phyloP scores from a whole-genome alignment of 2,888 invertebrate species.

The Heliconius ethilla region DNA sequence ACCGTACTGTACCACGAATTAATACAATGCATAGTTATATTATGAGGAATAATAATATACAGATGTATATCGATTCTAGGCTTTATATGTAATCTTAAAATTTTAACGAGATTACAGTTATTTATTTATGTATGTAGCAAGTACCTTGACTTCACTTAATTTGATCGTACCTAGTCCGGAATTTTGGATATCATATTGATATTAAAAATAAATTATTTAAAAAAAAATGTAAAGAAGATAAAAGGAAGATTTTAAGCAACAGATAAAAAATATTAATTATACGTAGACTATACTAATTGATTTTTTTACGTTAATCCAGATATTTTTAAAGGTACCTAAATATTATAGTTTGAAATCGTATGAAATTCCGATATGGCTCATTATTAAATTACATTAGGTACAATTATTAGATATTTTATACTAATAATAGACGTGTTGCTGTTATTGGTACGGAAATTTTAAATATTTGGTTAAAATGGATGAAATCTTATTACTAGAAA shows the following conservation, averaged over 20 bases:
- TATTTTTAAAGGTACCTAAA: background rate
- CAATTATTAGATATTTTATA: background rate
- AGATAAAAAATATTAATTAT: no score
- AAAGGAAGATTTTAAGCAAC: no score
- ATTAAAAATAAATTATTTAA: background rate
- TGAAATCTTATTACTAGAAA: background rate
- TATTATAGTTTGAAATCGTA: background rate
- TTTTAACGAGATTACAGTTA: background rate
- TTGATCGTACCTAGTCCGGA: background rate
- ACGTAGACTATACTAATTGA: no score
- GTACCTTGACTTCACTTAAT: background rate
- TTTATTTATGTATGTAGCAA: slow-evolving; percentile 1
- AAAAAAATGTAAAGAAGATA: background rate
- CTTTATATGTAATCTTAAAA: background rate
- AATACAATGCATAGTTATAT: background rate
- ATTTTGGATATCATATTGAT: background rate
- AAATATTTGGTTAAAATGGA: background rate
- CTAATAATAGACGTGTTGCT: slow-evolving; percentile 1
- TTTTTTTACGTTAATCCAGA: no score
- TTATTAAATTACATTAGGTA: background rate
- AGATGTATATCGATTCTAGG: background rate
- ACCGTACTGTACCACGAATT: background rate
- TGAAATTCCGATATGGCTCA: background rate
- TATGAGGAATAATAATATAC: background rate
- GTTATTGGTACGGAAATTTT: background rate